phyloP scores from a whole-genome alignment of 2,797 vertebrate genomes.

The Picus viridis region DNA sequence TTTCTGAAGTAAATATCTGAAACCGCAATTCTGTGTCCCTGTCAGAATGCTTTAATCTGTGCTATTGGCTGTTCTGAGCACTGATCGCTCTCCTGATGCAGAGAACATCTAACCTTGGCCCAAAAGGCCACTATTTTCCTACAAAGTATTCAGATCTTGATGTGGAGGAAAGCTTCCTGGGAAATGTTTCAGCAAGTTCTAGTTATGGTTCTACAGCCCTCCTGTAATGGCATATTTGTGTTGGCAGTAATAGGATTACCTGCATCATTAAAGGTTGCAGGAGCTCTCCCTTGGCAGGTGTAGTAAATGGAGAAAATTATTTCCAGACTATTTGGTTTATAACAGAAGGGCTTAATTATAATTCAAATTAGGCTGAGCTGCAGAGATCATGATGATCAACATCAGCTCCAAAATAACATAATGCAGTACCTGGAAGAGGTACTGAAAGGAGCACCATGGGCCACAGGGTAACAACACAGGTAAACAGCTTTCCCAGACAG shows the following conservation, averaged over 20 bases:
- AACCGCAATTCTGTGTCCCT: neutral
- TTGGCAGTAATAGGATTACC: constrained; percentile 23
- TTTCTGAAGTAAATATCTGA: neutral
- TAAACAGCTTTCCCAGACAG: neutral
- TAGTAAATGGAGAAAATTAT: neutral
- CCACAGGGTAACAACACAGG: neutral
- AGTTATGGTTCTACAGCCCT: neutral
- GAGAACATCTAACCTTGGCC: neutral
- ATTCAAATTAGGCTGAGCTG: constrained; percentile 26
- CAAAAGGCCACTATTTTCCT: neutral
- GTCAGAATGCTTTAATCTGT: neutral
- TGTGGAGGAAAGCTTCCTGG: neutral
- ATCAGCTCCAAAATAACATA: neutral
- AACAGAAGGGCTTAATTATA: constrained; percentile 55
- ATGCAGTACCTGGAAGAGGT: neutral
- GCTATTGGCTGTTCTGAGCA: neutral
- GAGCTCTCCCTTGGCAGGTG: constrained; percentile 10
- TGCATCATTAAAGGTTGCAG: constrained; percentile 34
- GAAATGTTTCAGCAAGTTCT: neutral
- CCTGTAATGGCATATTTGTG: neutral
- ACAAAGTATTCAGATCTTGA: neutral
- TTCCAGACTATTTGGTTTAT: constrained; percentile 33
- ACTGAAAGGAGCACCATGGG: neutral
- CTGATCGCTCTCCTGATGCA: neutral
- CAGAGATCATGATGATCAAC: neutral